phyloP scores from a whole-genome alignment of 2,888 invertebrate genomes.

The Agrenia bidenticulata region DNA sequence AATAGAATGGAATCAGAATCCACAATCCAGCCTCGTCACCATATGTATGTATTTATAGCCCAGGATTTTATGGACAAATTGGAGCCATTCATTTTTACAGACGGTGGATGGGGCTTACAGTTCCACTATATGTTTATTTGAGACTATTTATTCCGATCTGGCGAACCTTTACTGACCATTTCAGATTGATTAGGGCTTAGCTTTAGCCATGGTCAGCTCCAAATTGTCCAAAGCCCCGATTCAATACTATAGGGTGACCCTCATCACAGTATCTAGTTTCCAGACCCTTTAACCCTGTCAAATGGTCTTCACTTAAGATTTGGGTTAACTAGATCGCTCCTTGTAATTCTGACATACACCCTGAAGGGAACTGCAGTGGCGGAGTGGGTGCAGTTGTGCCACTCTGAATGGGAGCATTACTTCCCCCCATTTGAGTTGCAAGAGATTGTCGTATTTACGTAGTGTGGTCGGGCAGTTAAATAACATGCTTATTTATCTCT shows the following conservation, averaged over 20 bases:
- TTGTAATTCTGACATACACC: too few species aligned
- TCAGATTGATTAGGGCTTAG: background rate
- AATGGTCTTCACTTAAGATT: slow-evolving; percentile 11
- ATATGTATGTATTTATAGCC: too few species aligned
- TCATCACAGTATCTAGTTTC: background rate
- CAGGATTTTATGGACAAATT: slow-evolving; percentile 19
- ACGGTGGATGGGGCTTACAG: slow-evolving; percentile 2
- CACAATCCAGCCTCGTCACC: too few species aligned
- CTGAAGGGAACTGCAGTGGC: too few species aligned
- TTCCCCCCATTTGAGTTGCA: too few species aligned
- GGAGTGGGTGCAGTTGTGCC: too few species aligned
- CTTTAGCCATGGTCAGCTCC: background rate
- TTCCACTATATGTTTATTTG: background rate
- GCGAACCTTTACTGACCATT: slow-evolving; percentile 16
- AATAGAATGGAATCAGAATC: background rate
- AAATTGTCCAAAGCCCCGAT: too few species aligned
- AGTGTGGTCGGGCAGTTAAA: too few species aligned
- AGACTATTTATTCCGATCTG: slow-evolving; percentile 14
- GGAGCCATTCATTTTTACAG: slow-evolving; percentile 16
- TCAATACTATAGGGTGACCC: background rate
- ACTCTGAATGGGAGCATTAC: too few species aligned
- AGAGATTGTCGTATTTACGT: too few species aligned
- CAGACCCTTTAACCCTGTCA: background rate
- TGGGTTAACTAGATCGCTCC: too few species aligned
- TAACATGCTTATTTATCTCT: too few species aligned